These are phyloP conservation scores for Numida meleagris DNA, from an alignment of 2,113 vertebrate genomes.

Conservation along the genomic window DNA sequence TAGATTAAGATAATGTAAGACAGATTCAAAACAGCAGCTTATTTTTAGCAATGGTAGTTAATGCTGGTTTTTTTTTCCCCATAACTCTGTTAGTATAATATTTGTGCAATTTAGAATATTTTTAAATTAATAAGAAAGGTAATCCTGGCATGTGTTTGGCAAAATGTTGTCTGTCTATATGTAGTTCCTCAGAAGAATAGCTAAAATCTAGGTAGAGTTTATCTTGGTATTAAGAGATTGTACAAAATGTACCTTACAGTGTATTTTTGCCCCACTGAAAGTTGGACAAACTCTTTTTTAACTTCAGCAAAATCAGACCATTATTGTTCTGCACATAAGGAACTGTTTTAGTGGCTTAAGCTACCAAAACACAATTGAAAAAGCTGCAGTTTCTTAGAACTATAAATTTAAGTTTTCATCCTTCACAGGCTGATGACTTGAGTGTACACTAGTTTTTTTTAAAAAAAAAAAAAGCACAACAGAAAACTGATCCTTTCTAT, in stretches of 20 bases:
- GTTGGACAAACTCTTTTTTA: background rate
- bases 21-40: background rate
- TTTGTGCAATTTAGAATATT: background rate
- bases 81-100: background rate
- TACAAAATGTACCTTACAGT: background rate
- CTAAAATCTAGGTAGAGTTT: background rate
- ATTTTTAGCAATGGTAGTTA: background rate
- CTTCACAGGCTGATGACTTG: background rate
- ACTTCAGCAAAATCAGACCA: background rate
- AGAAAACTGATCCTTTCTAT: background rate
- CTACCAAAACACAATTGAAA: constrained; percentile 11
- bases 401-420: constrained; percentile 16
- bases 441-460: background rate
- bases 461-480: background rate
- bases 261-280: background rate
- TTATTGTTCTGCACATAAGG: constrained; percentile 36
- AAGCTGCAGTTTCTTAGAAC: background rate
- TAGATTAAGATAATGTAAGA: background rate
- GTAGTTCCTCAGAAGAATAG: background rate
- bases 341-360: constrained; percentile 29
- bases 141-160: background rate
- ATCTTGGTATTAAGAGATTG: background rate
- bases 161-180: background rate
- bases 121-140: background rate
- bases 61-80: background rate